These are phyloP conservation scores for Homarus gammarus DNA, from an alignment of 2,888 invertebrate species.

Conservation along the genomic window DNA sequence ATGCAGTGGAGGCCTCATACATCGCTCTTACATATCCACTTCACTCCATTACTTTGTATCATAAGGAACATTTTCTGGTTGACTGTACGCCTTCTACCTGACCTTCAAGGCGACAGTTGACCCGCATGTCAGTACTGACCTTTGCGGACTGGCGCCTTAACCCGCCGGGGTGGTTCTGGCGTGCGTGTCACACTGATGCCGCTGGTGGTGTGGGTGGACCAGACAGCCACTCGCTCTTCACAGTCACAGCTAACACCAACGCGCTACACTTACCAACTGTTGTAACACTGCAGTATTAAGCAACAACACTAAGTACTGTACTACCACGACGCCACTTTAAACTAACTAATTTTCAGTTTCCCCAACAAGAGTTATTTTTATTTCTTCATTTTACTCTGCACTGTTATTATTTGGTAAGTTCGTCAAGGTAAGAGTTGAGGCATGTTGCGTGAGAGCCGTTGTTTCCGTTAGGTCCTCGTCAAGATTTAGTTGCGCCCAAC, in stretches of 20 bases:
- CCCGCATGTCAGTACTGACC: slow-evolving; percentile 5
- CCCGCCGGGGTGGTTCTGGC: background rate
- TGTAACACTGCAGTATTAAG: slow-evolving; percentile 45
- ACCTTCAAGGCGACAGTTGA: background rate
- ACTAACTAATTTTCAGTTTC: slow-evolving; percentile 59
- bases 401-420: slow-evolving; percentile 72
- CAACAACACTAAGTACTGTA: slow-evolving; percentile 40
- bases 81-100: background rate
- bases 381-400: slow-evolving; percentile 61
- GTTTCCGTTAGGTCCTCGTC: slow-evolving; percentile 16
- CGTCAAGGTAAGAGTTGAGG: slow-evolving; percentile 63
- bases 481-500: slow-evolving; percentile 23
- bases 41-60: background rate
- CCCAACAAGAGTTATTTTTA: slow-evolving; percentile 38
- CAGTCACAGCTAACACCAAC: slow-evolving; percentile 54
- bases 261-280: slow-evolving; percentile 62
- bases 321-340: slow-evolving; percentile 57
- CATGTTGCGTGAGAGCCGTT: slow-evolving; percentile 32
- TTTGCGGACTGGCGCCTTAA: slow-evolving; percentile 14
- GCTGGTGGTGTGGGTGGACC: background rate
- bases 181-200: slow-evolving; percentile 2
- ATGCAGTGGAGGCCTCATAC: slow-evolving; percentile 25
- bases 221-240: slow-evolving; percentile 14
- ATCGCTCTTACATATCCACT: slow-evolving; percentile 5
- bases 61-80: background rate